Evolutionary conservation across 2,797 vertebrate species (phyloP).

Genomic region (Macropodus opercularis): DNA sequence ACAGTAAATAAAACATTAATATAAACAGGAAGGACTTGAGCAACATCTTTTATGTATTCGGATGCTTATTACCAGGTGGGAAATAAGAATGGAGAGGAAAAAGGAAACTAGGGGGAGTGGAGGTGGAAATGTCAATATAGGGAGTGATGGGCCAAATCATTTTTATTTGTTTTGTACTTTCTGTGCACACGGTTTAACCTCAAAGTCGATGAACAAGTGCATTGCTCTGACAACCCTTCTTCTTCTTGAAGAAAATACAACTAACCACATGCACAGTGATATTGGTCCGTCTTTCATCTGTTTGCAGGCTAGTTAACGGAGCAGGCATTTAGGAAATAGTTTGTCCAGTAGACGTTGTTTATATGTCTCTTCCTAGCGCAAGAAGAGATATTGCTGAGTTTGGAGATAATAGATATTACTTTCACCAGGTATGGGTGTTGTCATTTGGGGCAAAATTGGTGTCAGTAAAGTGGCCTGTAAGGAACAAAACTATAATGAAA

Average conservation of each 20-base stretch:
- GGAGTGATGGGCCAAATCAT: conserved; percentile 60
- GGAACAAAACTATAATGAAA: conserved; percentile 63
- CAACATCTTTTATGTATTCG: conserved; percentile 82
- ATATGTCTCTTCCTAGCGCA: conserved; percentile 13
- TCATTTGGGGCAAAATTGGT: conserved; percentile 55
- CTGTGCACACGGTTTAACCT: conserved; percentile 57
- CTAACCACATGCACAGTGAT: too few relatives aligned
- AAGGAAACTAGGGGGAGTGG: conserved; percentile 26
- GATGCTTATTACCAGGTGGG: conserved; percentile 78
- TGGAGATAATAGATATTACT: conserved; percentile 37
- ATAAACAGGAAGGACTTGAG: conserved; percentile 84
- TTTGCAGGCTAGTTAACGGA: too few relatives aligned
- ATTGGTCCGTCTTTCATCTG: too few relatives aligned
- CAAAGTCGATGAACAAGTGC: conserved; percentile 30
- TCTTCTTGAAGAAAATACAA: conserved; percentile 19
- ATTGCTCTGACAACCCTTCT: conserved; percentile 20
- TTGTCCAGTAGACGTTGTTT: not conserved
- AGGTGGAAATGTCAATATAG: conserved; percentile 71
- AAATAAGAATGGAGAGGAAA: conserved; percentile 63
- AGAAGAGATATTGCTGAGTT: conserved; percentile 10
- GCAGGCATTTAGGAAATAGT: too few relatives aligned
- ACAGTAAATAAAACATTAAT: conserved; percentile 89
- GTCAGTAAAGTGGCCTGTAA: conserved; percentile 55
- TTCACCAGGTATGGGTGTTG: conserved; percentile 45
- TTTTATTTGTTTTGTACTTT: conserved; percentile 67